Percentiles rank a stretch among this genome's conserved stretches.
phyloP scores from a whole-genome alignment of 2,113 vertebrate genomes.

The Butastur rufipennis region DNA sequence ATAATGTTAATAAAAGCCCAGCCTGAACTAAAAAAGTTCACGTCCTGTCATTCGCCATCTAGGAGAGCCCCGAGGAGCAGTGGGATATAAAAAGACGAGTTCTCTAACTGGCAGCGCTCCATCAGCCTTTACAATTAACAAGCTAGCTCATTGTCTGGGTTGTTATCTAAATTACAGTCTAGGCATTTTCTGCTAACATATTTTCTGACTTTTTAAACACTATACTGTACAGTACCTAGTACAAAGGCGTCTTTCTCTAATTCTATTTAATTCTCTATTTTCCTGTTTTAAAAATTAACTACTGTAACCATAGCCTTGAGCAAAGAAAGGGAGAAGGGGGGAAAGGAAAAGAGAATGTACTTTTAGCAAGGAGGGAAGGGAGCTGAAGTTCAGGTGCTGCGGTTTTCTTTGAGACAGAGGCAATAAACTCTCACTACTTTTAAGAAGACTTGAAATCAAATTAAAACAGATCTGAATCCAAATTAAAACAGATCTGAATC shows the following conservation, averaged over 20 bases:
- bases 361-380: neutral
- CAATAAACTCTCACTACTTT: neutral
- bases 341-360: neutral
- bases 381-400: neutral
- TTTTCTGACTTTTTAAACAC: constrained; percentile 66
- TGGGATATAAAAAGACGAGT: constrained; percentile 40
- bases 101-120: constrained; percentile 49
- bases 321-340: neutral
- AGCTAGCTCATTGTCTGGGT: constrained; percentile 33
- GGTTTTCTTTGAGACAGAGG: neutral
- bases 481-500: neutral
- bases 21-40: neutral
- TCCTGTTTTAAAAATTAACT: constrained; percentile 64
- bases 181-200: constrained; percentile 60
- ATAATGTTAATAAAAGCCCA: neutral
- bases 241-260: constrained; percentile 69
- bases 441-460: neutral
- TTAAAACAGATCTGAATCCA: neutral
- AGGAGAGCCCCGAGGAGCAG: neutral
- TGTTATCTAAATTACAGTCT: constrained; percentile 72
- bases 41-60: neutral
- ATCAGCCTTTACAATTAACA: constrained; percentile 61
- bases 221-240: constrained; percentile 48
- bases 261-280: constrained; percentile 62
- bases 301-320: constrained; percentile 45